Conservation (phyloP, 2,888 invertebrate species). For the Allacma fusca region DNA sequence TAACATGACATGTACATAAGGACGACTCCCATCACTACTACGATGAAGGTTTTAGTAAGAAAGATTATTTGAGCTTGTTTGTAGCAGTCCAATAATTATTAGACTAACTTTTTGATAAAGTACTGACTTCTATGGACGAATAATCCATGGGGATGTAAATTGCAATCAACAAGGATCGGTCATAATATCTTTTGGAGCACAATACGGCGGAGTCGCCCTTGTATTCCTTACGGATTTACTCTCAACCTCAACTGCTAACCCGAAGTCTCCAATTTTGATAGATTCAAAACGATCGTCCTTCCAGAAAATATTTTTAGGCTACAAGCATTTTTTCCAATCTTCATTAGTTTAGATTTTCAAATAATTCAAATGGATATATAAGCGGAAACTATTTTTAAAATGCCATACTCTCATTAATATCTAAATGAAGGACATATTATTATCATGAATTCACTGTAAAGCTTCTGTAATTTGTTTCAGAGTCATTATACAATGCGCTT, state of each 20-base stretch:
- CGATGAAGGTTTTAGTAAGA: too few relatives aligned
- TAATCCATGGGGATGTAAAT: too few relatives aligned
- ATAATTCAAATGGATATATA: too few relatives aligned
- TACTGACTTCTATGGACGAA: conserved; percentile 75
- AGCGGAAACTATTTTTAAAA: too few relatives aligned
- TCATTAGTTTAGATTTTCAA: too few relatives aligned
- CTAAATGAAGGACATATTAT: conserved; percentile 45
- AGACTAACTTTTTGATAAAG: conserved; percentile 70
- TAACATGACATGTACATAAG: too few relatives aligned
- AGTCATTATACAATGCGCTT: conserved; percentile 4
- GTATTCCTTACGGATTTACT: conserved; percentile 20
- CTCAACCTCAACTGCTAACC: conserved; percentile 34
- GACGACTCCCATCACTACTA: too few relatives aligned
- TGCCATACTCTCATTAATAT: conserved; percentile 42
- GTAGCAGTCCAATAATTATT: conserved; percentile 64
- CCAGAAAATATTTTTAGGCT: conserved; percentile 49
- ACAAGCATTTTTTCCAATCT: too few relatives aligned
- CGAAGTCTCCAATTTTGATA: conserved; percentile 46
- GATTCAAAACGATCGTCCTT: not conserved
- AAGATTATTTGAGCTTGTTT: conserved; percentile 67
- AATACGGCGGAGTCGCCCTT: conserved; percentile 42
- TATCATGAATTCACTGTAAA: conserved; percentile 41
- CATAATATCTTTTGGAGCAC: conserved; percentile 39
- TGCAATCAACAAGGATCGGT: too few relatives aligned
- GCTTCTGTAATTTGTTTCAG: conserved; percentile 30